Base-by-base conservation (phyloP, 2,113 vertebrate species). In the Struthidea cinerea region DNA sequence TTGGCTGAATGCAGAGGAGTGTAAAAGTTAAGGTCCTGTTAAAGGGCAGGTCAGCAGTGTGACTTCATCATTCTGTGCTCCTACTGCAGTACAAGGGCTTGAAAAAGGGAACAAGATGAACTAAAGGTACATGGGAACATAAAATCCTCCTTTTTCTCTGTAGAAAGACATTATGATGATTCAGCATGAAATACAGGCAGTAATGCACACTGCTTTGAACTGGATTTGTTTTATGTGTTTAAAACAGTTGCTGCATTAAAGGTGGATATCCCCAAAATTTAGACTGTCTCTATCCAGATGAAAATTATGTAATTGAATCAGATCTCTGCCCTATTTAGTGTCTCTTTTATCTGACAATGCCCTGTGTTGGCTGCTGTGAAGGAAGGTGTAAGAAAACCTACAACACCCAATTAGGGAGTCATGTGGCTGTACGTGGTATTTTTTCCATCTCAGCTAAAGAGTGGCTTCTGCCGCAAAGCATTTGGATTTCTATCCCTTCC, bases 21-120 rank as follows among this genome's bases (percentile, higher is more conserved):
- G 70, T 90, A 95, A 78, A 93, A 87, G 91, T 90, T 90, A 42
- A 61, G 73, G 75, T 94, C 85, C 87, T 11, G 50, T 90, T 94
- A 96, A 95, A 92, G 91, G 91, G 87, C 91, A 96, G 94, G 94
- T 95, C 96, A 95, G 87, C 89, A 65, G 69, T 57, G 76, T 92
- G 84, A 81, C 87, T 96, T 89, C 60, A 71, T 90, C 86, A 35
- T 86, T 93, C 60, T 91, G 53, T 88, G 87, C 60, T 91, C 71
- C 60, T 63, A 16, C 69, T 73, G 90, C 73, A 94, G 37, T 68
- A 77, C 64, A 86, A 91, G 87, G 85, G 53, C 85, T 94, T 83
- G 76, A 86, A 93, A 94, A 96, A 84, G 65, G 90, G 88, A 90
- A 82, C 23, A 35, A 44, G 69, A 41, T 85, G 84, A 79, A 82